Evolutionary conservation across 2,888 invertebrate species (phyloP), one percentile per base, ranked within the genome.

Genomic region (Drosophila yooni): DNA sequence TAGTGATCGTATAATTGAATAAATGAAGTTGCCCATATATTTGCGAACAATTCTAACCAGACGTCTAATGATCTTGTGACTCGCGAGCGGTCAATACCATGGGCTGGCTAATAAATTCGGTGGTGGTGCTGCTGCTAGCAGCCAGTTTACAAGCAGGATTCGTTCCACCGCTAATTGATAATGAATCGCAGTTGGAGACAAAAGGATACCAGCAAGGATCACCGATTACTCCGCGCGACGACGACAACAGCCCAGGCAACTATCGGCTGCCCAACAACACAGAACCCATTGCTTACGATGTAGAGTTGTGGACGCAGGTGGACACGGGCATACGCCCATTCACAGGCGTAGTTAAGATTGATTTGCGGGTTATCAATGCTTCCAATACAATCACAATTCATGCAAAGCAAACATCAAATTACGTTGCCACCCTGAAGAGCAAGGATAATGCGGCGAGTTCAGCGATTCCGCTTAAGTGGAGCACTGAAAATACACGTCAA

Each of bases 211-310:
- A 73, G 13, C 33, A 46, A 38, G 29, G 21, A 3, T 18, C 52
- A 15, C 15, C 2, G 11, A 60, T 63, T 25, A 50, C 72, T 36
- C 29, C 71, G 18, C 89, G 79, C 3, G 80, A 54, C 31, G 81
- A 77, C 31, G 76, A 79, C 25, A 77, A 77, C n/a, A 71, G 67
- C 21, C 64, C 6, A 0, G n/a, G 48, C 7, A 79, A 91, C 48
- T 92, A 94, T 92, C 93, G 94, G 31, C 92, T 95, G 62, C 95
- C 95, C 0, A 94, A 93, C 3, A 93, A 93, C 78, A 93, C 95
- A 60, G 85, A 81, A 3, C 95, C 95, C 0, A 73, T 88, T 11
- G 94, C 94, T 83, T 95, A 95, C 85, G 93, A 94, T 81, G 76
- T 93, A 0, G 78, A 82, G 18, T 66, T 93, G 3, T 81, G 81